Base-by-base conservation (phyloP, 2,113 vertebrate genomes). In the Tiliqua scincoides region DNA sequence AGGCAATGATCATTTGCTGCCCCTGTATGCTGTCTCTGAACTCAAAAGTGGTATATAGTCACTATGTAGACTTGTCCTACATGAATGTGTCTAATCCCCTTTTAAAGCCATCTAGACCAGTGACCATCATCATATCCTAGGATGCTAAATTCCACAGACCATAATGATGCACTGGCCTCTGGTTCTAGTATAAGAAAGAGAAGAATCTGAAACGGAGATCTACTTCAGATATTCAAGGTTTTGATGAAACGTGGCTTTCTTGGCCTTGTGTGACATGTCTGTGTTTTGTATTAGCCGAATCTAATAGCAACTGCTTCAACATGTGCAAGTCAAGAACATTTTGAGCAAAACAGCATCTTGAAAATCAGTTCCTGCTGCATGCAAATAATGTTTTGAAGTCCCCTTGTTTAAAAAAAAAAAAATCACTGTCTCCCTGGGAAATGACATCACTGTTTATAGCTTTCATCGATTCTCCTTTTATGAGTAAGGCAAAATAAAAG, bases 351-450 rank as follows among this genome's bases (percentile, higher is more conserved):
- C 82, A 76, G 83, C 85, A 30, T 85, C 89, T 80, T 72, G 73
- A 73, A 79, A 40, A 32, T 87, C 65, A 83, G 35, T 85, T 90
- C 87, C 59, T 20, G 25, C 83, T 73, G 63, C 78, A 77, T 80
- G 80, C 82, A 81, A 89, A 77, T 84, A 57, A 59, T 88, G 87
- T 93, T 94, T 93, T 91, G 85, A 91, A 87, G 90, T 89, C 83
- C 59, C 59, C 67, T 86, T 37, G 25, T 65, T 35, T 57, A 84
- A 63, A 74, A 43, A 14, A 74, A 48, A 43, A 25, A 40, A 74
- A 15, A 27, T 12, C 27, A 40, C 27, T 40, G 17, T 37, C 87
- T 85, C 86, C 0, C 21, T 32, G 87, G 90, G 88, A 87, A 86
- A 91, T 94, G 83, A 88, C 92, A 63, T 94, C 91, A 89, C 82